phyloP scores from a whole-genome alignment of 2,797 vertebrate genomes.

The Xenops minutus region DNA sequence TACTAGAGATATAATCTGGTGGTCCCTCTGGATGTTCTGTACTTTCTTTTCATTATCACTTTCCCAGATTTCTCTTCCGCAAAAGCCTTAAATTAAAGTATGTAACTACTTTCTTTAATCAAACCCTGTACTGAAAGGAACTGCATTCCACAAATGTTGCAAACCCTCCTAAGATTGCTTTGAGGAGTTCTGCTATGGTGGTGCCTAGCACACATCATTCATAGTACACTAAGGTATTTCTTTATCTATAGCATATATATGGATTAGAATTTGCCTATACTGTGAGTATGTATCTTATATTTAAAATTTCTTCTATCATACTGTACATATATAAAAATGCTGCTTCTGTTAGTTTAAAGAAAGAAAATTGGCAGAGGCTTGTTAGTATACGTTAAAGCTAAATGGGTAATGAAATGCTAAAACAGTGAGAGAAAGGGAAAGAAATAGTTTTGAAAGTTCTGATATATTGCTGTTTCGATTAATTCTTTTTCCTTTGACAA shows the following conservation, averaged over 20 bases:
- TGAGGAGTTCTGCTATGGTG: not conserved
- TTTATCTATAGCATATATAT: not conserved
- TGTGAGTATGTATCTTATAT: not conserved
- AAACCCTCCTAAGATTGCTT: not conserved
- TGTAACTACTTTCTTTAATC: not conserved
- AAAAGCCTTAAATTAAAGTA: not conserved
- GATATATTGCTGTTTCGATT: not conserved
- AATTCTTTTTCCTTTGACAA: not conserved
- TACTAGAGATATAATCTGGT: not conserved
- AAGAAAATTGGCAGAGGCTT: not conserved
- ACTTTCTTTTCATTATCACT: not conserved
- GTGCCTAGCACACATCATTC: not conserved
- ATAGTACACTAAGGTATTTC: not conserved
- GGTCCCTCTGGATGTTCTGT: not conserved
- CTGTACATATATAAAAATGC: not conserved
- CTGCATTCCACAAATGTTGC: not conserved
- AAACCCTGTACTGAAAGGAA: not conserved
- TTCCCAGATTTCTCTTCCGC: not conserved
- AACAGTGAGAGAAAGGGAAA: not conserved
- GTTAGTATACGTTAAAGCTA: not conserved
- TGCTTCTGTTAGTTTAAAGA: not conserved
- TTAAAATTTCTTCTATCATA: not conserved
- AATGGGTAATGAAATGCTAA: not conserved
- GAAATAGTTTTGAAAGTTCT: not conserved
- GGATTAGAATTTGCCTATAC: not conserved